Evolutionary conservation across 1,140 invertebrate species (phyloP).

Genomic region (Anoplophora glabripennis): DNA sequence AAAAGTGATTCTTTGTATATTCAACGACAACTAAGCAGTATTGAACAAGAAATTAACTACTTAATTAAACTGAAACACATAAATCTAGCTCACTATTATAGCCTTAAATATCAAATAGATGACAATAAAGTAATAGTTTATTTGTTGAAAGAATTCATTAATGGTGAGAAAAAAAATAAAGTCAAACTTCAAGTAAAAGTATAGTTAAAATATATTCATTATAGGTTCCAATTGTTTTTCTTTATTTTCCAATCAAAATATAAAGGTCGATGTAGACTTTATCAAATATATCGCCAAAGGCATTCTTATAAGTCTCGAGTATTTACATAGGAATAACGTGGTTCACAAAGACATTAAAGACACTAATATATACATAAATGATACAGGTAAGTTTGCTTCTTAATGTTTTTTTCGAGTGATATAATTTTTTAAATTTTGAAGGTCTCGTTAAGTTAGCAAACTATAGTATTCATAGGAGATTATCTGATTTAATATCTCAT

Average conservation of each 20-base stretch:
- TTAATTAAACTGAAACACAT: conserved; percentile 66
- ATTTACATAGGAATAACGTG: conserved; percentile 73
- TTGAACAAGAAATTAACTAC: conserved; percentile 71
- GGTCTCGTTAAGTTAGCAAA: conserved; percentile 61
- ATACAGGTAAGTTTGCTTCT: conserved; percentile 46
- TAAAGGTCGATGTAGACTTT: conserved; percentile 57
- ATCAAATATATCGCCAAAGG: conserved; percentile 63
- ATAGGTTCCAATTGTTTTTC: conserved; percentile 29
- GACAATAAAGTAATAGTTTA: conserved; percentile 59
- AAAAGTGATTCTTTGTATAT: conserved; percentile 48
- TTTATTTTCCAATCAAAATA: conserved; percentile 54
- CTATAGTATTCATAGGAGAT: conserved; percentile 68
- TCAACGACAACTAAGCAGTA: conserved; percentile 58
- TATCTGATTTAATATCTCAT: conserved; percentile 54
- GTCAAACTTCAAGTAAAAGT: neutral
- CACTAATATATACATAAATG: conserved; percentile 57
- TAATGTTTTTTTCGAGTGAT: conserved; percentile 12
- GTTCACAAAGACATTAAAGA: conserved; percentile 72
- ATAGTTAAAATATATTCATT: conserved; percentile 21
- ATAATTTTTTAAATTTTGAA: conserved; percentile 10
- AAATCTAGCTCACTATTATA: conserved; percentile 71
- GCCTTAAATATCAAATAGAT: conserved; percentile 61
- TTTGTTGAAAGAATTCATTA: conserved; percentile 66
- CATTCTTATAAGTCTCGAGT: conserved; percentile 65
- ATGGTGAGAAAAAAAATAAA: conserved; percentile 43